Evolutionary conservation across 2,797 vertebrate genomes (phyloP).

Genomic region (Heterohyrax brucei): DNA sequence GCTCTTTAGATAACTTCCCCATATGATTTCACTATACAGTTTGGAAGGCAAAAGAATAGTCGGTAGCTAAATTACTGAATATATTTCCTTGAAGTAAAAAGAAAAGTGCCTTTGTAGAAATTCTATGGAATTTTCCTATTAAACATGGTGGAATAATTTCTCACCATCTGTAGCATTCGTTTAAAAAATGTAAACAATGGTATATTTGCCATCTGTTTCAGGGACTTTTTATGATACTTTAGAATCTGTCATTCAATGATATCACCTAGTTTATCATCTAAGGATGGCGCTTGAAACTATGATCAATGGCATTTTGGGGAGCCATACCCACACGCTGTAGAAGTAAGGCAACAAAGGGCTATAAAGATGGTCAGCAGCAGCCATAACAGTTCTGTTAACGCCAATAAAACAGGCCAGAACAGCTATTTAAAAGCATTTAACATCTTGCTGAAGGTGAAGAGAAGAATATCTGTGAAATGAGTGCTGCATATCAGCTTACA

Average conservation of each 20-base stretch:
- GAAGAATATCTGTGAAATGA: constrained; percentile 39
- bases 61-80: constrained; percentile 73
- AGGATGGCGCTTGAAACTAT: constrained; percentile 76
- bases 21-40: constrained; percentile 71
- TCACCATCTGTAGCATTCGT: constrained; percentile 83
- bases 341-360: constrained; percentile 41
- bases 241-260: constrained; percentile 80
- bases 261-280: constrained; percentile 81
- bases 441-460: constrained; percentile 78
- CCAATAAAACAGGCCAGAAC: constrained; percentile 61
- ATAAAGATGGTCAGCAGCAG: constrained; percentile 50
- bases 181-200: constrained; percentile 87
- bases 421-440: constrained; percentile 69
- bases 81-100: constrained; percentile 83
- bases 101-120: constrained; percentile 78
- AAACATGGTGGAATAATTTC: constrained; percentile 85
- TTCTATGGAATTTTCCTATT: constrained; percentile 80
- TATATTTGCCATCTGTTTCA: constrained; percentile 86
- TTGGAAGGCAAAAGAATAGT: constrained; percentile 67
- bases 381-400: constrained; percentile 67
- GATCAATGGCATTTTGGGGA: constrained; percentile 73
- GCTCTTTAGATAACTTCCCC: constrained; percentile 62
- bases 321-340: background rate
- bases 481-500: background rate
- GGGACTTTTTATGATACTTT: constrained; percentile 82